Evolutionary conservation across 2,888 invertebrate genomes (phyloP).

Genomic region (Agriopis aurantiaria): DNA sequence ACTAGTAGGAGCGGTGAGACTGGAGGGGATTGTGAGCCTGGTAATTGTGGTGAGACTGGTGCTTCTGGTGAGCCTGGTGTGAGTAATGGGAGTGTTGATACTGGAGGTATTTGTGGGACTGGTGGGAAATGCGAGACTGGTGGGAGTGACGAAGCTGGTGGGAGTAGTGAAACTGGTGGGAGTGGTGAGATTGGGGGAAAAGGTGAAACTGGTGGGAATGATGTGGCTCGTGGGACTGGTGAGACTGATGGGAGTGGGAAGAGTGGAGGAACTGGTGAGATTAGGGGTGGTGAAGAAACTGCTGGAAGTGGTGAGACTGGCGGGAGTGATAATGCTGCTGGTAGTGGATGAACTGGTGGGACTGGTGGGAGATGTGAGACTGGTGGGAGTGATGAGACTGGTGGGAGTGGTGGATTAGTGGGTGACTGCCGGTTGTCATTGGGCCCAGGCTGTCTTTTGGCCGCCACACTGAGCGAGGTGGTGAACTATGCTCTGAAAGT

Average conservation of each 20-base stretch:
- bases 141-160: not conserved
- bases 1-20: not conserved
- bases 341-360: not conserved
- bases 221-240: not conserved
- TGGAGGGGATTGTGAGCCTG: too few species aligned
- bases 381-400: not conserved
- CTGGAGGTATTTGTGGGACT: not conserved
- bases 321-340: not conserved
- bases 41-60: not conserved
- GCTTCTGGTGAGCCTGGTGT: not conserved
- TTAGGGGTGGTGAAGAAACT: not conserved
- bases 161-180: not conserved
- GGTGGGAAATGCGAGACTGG: not conserved
- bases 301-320: not conserved
- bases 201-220: not conserved
- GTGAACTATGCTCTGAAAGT: not conserved
- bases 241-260: not conserved
- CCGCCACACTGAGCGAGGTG: constrained; percentile 1
- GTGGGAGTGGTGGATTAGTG: not conserved
- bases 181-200: too few species aligned
- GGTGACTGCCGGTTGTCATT: not conserved
- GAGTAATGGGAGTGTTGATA: not conserved
- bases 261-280: not conserved
- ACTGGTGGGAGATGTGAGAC: too few species aligned
- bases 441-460: not conserved